Evolutionary conservation across 1,140 invertebrate genomes (phyloP).

Genomic region (Drosophila pseudoananassae): DNA sequence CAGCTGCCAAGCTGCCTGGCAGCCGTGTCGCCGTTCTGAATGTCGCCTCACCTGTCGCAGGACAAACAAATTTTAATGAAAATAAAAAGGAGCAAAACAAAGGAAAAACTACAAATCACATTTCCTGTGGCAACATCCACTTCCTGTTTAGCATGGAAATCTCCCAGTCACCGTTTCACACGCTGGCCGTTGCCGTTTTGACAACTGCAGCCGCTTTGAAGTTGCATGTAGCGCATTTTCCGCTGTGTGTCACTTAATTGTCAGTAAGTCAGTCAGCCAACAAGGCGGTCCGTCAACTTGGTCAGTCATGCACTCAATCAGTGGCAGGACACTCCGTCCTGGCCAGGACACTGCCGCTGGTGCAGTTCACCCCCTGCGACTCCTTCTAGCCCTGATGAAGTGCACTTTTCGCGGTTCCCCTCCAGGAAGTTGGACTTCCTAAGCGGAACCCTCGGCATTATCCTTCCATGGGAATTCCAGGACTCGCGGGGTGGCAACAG

Average conservation of each 20-base stretch:
- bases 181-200: constrained; percentile 31
- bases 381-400: constrained; percentile 22
- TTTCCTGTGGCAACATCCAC: constrained; percentile 73
- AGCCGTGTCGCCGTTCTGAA: not conserved
- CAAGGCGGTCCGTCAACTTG: constrained; percentile 53
- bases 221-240: constrained; percentile 78
- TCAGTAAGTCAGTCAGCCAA: constrained; percentile 45
- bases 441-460: constrained; percentile 68
- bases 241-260: constrained; percentile 76
- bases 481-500: constrained; percentile 20
- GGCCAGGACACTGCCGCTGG: constrained; percentile 33
- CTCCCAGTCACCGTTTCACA: constrained; percentile 75
- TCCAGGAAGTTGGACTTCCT: constrained; percentile 74
- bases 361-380: constrained; percentile 34
- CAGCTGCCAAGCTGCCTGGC: constrained; percentile 21
- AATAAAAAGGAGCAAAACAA: constrained; percentile 38
- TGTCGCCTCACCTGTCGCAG: constrained; percentile 61
- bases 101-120: constrained; percentile 75
- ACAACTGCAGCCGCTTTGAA: constrained; percentile 73
- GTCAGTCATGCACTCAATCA: constrained; percentile 80
- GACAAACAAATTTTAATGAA: constrained; percentile 68
- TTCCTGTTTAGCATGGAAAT: constrained; percentile 70
- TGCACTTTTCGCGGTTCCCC: constrained; percentile 26
- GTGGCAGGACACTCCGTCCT: constrained; percentile 42
- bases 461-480: constrained; percentile 70